Evolutionary conservation across 2,888 invertebrate species (phyloP), one percentile per base, ranked within the genome.

Genomic region (Ecliptopera silaceata): DNA sequence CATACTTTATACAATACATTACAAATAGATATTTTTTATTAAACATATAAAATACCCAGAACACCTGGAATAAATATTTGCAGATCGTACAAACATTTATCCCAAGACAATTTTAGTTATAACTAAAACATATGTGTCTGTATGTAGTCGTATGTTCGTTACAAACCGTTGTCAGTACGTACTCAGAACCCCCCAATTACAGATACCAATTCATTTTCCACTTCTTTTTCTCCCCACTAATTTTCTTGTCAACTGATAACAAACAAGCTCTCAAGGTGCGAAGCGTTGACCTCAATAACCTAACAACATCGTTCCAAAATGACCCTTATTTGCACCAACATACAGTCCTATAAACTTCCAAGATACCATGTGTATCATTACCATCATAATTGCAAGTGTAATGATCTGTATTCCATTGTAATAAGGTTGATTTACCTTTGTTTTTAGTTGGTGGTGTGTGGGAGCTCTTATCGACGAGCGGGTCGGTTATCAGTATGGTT

Each of bases 191-290:
- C 56, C 44, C 31, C 26, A 54, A 50, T 54, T 50, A 54, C 42
- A 12, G 50, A 51, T 56, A 52, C 52, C 48, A 50, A 60, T 50
- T 54, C 47, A 59, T 50, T 60, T 55, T 48, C 60, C 53, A 49
- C 45, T 55, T 73, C 71, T 74, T 79, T 80, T 79, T 78, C 77
- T 74, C 74, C 71, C 68, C 72, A 70, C 74, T 58, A 57, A 79
- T 84, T 83, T 86, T 82, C 85, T 84, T 84, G 80, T 77, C 77
- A 69, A 72, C 75, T 75, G 86, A 86, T 86, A 86, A 84, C 69
- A 53, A 72, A 80, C 79, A 71, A 80, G 77, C 81, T 79, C 79
- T 75, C 80, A 86, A 88, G 86, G 86, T 87, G 86, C 81, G 74
- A 86, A 86, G 74, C 82, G 82, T 82, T 88, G 86, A 85, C 86